Conservation (phyloP, 2,113 vertebrate genomes). For the Istiophorus platypterus region DNA sequence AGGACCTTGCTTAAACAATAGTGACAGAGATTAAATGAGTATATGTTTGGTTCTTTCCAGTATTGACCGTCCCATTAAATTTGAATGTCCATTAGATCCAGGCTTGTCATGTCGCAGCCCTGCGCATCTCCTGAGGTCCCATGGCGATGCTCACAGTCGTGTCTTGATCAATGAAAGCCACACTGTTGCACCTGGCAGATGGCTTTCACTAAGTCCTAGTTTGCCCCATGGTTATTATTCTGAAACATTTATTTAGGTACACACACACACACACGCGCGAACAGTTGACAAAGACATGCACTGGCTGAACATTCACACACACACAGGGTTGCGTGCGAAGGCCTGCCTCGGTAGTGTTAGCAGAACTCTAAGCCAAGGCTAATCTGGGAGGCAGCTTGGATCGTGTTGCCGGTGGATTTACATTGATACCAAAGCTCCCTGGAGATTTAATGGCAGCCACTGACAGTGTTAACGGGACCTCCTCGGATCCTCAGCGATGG, state of each 20-base stretch:
- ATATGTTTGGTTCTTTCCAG: constrained; percentile 5
- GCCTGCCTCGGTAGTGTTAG: constrained; percentile 50
- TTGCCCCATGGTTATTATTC: constrained; percentile 36
- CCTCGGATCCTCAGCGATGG: constrained; percentile 44
- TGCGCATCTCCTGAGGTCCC: constrained; percentile 46
- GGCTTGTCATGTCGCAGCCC: constrained; percentile 56
- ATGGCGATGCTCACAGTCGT: constrained; percentile 30
- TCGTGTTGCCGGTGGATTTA: constrained; percentile 74
- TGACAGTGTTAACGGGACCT: constrained; percentile 65
- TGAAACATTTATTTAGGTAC: constrained; percentile 45
- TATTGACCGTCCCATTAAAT: constrained; percentile 63
- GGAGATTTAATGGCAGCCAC: constrained; percentile 63
- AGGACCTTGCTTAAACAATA: constrained; percentile 33
- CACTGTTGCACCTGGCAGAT: constrained; percentile 57
- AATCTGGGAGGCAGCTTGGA: constrained; percentile 77
- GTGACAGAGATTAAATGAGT: constrained; percentile 31
- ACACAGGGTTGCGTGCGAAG: constrained; percentile 74
- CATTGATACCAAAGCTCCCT: constrained; percentile 72
- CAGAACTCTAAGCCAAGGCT: constrained; percentile 70
- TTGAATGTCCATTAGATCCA: constrained; percentile 73
- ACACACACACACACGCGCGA: background rate
- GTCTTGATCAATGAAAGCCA: constrained; percentile 67
- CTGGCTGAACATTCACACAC: constrained; percentile 18
- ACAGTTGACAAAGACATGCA: background rate
- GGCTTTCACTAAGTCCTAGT: constrained; percentile 40